Conservation (phyloP, 2,888 invertebrate species). For the Osmoderma eremita region DNA sequence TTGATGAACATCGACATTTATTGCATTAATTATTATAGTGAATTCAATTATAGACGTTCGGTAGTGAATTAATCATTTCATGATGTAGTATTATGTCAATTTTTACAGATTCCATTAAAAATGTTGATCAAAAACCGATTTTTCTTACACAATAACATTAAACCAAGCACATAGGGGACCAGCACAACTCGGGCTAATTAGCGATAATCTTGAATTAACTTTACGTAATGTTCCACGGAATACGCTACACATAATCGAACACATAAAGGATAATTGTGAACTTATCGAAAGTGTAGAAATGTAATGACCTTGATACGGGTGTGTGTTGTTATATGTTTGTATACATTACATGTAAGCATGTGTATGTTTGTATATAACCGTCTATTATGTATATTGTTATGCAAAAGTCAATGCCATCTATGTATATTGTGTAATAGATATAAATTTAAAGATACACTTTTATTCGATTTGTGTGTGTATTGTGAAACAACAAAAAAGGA, state of each 20-base stretch:
- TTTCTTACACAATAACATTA: too few species aligned
- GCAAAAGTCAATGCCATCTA: conserved; percentile 31
- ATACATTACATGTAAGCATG: conserved; percentile 18
- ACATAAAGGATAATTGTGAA: conserved; percentile 1
- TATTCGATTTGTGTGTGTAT: too few species aligned
- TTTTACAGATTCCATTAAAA: too few species aligned
- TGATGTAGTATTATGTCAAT: too few species aligned
- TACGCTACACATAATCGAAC: conserved; percentile 1
- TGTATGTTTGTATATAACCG: conserved; percentile 21
- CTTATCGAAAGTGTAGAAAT: conserved; percentile 24
- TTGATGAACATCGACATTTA: neutral
- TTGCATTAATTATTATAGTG: too few species aligned
- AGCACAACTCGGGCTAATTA: too few species aligned
- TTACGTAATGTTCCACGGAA: conserved; percentile 1
- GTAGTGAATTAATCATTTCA: too few species aligned
- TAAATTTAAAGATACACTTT: too few species aligned
- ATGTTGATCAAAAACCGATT: too few species aligned
- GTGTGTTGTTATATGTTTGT: conserved; percentile 14
- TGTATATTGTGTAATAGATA: neutral
- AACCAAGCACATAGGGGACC: too few species aligned
- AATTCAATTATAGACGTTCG: too few species aligned
- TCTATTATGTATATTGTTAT: conserved; percentile 26
- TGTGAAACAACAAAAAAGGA: too few species aligned
- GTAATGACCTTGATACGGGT: conserved; percentile 21
- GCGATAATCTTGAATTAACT: neutral